Evolutionary conservation across 2,113 vertebrate genomes (phyloP), one percentile per base, ranked within the genome.

Genomic region (Chrysochloris asiatica): DNA sequence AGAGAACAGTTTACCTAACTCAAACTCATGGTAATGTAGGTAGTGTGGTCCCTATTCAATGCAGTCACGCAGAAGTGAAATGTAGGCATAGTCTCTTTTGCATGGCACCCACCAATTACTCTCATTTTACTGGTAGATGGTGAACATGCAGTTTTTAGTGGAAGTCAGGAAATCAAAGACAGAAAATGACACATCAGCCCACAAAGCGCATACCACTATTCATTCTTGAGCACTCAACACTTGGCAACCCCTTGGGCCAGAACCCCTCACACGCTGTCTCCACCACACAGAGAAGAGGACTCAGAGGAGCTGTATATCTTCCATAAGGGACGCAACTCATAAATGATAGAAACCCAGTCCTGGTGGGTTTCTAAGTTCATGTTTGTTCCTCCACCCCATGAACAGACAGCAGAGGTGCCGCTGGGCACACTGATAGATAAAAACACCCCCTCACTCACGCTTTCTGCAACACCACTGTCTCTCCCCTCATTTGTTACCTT

Each of bases 101-200:
- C 54, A 61, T 12, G 45, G 30, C 89, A 43, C 45, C 50, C 73
- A 54, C 63, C 6, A 77, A 24, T 75, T 19, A 52, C 8, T 88
- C 48, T 85, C 43, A 78, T 95, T 87, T 24, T 85, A 43, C 79
- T 79, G 50, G n/a, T 33, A 84, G 61, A 45, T 47, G 22, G 33
- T 67, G 6, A 80, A 41, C 19, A 24, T 81, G 24, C 4, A 38
- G 43, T 69, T 75, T 17, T 41, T 84, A 69, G 36, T 81, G 54
- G 43, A 63, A 82, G 84, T 10, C 65, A 52, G 63, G 41, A 83
- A 73, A 19, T n/a, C 88, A 50, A 50, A 10, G 41, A 59, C 11
- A 75, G 56, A 43, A 52, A 90, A 79, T 78, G 48, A 50, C 38
- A 86, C 22, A 16, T n/a, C n/a, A n/a, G n/a, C n/a, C 33, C 36